Evolutionary conservation across 2,888 invertebrate species (phyloP).

Genomic region (Slavum lentiscoides): DNA sequence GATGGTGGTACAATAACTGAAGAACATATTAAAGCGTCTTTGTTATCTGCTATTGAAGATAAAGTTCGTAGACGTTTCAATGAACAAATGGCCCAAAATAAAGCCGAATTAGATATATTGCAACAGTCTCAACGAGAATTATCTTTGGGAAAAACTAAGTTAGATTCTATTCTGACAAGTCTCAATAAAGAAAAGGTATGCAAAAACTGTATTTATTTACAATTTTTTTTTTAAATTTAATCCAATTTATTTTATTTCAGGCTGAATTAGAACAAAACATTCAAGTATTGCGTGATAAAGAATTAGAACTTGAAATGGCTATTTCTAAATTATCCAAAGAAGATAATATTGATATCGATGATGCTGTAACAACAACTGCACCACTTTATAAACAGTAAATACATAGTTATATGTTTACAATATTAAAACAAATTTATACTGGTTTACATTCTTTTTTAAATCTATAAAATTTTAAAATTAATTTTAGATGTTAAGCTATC

Average conservation of each 20-base stretch:
- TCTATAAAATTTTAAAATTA: too few species aligned
- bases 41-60: constrained; percentile 93
- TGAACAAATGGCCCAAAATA: constrained; percentile 87
- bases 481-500: too few species aligned
- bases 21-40: constrained; percentile 90
- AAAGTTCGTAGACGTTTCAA: constrained; percentile 83
- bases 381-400: constrained; percentile 91
- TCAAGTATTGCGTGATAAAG: constrained; percentile 80
- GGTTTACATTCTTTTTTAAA: too few species aligned
- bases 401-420: background rate
- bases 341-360: constrained; percentile 88
- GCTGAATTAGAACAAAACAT: constrained; percentile 83
- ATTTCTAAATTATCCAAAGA: constrained; percentile 76
- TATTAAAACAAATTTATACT: too few species aligned
- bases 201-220: background rate
- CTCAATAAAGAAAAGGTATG: constrained; percentile 73
- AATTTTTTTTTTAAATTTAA: background rate
- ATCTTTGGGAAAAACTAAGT: constrained; percentile 77
- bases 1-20: constrained; percentile 85
- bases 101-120: constrained; percentile 88
- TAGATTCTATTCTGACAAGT: constrained; percentile 77
- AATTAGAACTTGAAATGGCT: constrained; percentile 80
- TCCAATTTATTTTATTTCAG: constrained; percentile 60
- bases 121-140: constrained; percentile 85
- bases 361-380: constrained; percentile 94